Percentiles rank a stretch among this genome's conserved stretches.
These are phyloP conservation scores for Perca flavescens DNA, from an alignment of 2,113 vertebrate species.

Conservation along the genomic window DNA sequence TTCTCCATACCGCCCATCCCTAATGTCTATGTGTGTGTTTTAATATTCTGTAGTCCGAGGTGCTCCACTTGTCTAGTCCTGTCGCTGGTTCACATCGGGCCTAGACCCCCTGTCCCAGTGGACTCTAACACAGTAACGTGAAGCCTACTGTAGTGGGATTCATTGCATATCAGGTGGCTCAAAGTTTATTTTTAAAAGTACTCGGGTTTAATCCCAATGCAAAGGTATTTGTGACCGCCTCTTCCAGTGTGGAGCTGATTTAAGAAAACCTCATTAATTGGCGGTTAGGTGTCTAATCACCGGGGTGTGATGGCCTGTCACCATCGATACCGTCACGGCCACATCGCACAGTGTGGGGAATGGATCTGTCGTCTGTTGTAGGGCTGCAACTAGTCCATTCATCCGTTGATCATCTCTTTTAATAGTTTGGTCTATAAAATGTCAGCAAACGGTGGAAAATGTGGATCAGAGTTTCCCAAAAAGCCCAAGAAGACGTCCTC, in stretches of 20 bases:
- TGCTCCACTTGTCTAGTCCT: neutral
- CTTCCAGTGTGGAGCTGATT: neutral
- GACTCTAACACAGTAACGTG: neutral
- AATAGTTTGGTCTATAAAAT: too few species aligned
- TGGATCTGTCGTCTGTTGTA: constrained; percentile 15
- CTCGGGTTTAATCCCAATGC: neutral
- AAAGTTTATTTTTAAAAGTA: neutral
- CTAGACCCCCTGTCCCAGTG: neutral
- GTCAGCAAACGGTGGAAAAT: too few species aligned
- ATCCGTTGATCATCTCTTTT: too few species aligned
- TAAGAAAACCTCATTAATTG: too few species aligned
- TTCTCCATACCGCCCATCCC: too few species aligned
- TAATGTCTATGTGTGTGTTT: neutral
- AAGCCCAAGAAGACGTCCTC: too few species aligned
- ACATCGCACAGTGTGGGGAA: neutral
- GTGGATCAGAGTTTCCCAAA: too few species aligned
- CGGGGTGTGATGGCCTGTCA: neutral
- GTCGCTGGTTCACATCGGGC: neutral
- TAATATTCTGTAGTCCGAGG: neutral
- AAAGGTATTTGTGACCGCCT: neutral
- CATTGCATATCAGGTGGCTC: neutral
- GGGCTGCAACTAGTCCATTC: too few species aligned
- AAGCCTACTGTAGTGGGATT: neutral
- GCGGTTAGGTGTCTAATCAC: neutral
- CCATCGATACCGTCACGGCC: neutral